phyloP scores from a whole-genome alignment of 2,113 vertebrate genomes.

The Delphinapterus leucas region DNA sequence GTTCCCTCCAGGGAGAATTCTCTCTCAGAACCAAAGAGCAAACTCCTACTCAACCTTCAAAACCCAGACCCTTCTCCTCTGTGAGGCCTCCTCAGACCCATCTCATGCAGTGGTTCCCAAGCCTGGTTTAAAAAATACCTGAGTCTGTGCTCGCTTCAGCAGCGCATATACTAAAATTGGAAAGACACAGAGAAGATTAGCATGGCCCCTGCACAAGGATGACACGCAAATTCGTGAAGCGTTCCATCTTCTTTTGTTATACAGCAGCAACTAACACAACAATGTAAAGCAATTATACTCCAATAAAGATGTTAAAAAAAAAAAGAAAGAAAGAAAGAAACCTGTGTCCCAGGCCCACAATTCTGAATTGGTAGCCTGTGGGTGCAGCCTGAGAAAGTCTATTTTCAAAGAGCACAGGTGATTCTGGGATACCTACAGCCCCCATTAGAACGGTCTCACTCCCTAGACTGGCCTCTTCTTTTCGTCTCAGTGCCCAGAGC shows the following conservation, averaged over 20 bases:
- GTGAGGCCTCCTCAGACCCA: neutral
- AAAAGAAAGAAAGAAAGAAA: neutral
- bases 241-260: too few species aligned
- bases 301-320: too few species aligned
- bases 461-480: neutral
- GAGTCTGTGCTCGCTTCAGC: neutral
- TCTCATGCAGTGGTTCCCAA: neutral
- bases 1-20: neutral
- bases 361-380: neutral
- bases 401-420: neutral
- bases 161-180: too few species aligned
- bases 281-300: too few species aligned
- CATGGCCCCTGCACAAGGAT: too few species aligned
- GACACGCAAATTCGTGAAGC: too few species aligned
- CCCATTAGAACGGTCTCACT: neutral
- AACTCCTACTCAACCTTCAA: neutral
- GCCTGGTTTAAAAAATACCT: neutral
- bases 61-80: neutral
- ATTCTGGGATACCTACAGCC: neutral
- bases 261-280: too few species aligned
- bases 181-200: too few species aligned
- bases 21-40: neutral
- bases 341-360: neutral
- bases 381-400: neutral
- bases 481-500: fast-evolving